Conservation (phyloP, 2,113 vertebrate species). For the Anoplopoma fimbria region DNA sequence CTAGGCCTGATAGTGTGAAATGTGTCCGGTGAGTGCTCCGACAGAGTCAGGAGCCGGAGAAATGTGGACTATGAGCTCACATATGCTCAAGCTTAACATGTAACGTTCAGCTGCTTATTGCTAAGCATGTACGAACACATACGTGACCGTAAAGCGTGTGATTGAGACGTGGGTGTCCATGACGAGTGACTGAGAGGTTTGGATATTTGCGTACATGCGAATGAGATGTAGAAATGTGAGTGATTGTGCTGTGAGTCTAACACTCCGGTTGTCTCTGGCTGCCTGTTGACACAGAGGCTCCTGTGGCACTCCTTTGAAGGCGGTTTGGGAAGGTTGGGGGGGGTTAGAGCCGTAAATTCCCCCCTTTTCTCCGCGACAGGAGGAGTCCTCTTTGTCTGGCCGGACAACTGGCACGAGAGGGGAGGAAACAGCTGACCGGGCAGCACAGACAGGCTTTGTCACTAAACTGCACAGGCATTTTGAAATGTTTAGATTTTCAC, state of each 20-base stretch:
- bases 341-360: slow-evolving; percentile 50
- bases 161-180: not conserved
- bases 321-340: slow-evolving; percentile 28
- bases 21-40: not conserved
- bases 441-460: slow-evolving; percentile 21
- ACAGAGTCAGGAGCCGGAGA: not conserved
- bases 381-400: slow-evolving; percentile 72
- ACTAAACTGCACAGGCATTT: not conserved
- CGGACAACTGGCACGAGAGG: slow-evolving; percentile 68
- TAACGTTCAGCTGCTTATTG: slow-evolving; percentile 35
- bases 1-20: slow-evolving; percentile 24
- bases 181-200: not conserved
- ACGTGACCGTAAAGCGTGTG: not conserved
- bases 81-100: not conserved
- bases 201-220: slow-evolving; percentile 33
- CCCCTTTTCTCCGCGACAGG: slow-evolving; percentile 34
- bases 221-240: slow-evolving; percentile 36
- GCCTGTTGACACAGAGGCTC: slow-evolving; percentile 64
- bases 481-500: not conserved
- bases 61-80: not conserved
- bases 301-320: slow-evolving; percentile 59
- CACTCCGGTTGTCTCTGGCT: not conserved
- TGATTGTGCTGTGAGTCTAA: not conserved
- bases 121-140: slow-evolving; percentile 3
- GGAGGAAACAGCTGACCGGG: slow-evolving; percentile 67